These are phyloP conservation scores for Neoitamus cyanurus DNA, from an alignment of 2,888 invertebrate genomes.

Conservation along the genomic window DNA sequence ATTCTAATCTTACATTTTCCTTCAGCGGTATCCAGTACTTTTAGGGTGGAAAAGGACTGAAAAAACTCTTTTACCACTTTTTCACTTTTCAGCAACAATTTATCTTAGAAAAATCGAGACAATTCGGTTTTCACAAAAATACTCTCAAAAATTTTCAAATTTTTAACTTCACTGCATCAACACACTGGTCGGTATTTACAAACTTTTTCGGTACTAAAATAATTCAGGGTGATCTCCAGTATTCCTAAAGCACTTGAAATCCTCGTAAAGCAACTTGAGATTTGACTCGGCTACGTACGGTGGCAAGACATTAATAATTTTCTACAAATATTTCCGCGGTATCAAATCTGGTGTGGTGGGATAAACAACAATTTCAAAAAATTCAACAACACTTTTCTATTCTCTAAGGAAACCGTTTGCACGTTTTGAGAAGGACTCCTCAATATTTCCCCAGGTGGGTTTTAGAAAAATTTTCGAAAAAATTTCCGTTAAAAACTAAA, in stretches of 20 bases:
- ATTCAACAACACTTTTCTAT: conserved; percentile 31
- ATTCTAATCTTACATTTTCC: conserved; percentile 14
- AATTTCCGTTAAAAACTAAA: neutral
- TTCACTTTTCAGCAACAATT: neutral
- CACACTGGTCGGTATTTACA: neutral
- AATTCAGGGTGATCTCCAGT: neutral
- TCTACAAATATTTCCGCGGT: conserved; percentile 14
- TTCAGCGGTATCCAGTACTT: conserved; percentile 8
- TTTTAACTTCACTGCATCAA: neutral
- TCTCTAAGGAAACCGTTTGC: conserved; percentile 33
- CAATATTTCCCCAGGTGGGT: neutral
- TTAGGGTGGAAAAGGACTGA: neutral
- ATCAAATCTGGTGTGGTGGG: conserved; percentile 27
- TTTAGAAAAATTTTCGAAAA: conserved; percentile 3
- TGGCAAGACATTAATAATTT: neutral
- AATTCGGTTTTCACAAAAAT: conserved; percentile 3
- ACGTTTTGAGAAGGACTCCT: neutral
- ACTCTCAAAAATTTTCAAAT: neutral
- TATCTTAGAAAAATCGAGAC: neutral
- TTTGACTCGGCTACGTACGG: neutral
- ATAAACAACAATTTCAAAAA: conserved; percentile 24
- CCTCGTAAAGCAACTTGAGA: neutral
- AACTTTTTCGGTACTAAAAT: neutral
- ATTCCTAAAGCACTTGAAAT: neutral
- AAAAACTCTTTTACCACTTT: neutral